These are phyloP conservation scores for Chlamydotis undulata DNA, from an alignment of 2,113 vertebrate species.

Conservation along the genomic window DNA sequence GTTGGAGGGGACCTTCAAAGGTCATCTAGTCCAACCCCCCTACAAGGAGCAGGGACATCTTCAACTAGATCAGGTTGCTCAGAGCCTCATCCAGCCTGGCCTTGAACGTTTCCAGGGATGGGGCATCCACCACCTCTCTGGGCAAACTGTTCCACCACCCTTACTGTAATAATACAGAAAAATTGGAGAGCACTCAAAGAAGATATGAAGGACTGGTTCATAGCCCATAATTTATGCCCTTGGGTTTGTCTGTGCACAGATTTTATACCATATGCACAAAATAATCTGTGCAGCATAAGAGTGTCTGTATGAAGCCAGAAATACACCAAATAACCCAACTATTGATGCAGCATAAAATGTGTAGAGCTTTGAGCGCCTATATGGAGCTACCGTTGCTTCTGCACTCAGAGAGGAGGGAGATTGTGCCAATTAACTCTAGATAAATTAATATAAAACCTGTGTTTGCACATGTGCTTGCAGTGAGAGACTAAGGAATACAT, in stretches of 20 bases:
- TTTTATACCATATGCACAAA: neutral
- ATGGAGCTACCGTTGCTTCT: neutral
- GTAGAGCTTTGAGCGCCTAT: neutral
- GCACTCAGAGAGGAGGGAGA: neutral
- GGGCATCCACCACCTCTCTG: no score
- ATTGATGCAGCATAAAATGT: neutral
- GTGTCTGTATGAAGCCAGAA: neutral
- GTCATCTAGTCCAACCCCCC: no score
- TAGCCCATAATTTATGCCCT: neutral
- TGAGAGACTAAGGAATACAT: slow-evolving; percentile 33
- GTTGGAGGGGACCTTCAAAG: no score
- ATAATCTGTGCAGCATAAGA: neutral
- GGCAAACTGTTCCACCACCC: no score
- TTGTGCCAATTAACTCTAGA: neutral
- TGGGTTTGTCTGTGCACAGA: neutral
- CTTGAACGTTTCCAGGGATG: no score
- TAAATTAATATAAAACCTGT: slow-evolving; percentile 42
- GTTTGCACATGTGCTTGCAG: slow-evolving; percentile 31
- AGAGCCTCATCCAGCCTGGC: no score
- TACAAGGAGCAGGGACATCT: no score
- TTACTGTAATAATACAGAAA: neutral
- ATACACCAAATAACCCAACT: neutral
- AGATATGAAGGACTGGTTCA: neutral
- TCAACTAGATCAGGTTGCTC: no score
- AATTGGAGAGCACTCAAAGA: neutral